phyloP scores from a whole-genome alignment of 2,888 invertebrate species.

The Erebia epiphron region DNA sequence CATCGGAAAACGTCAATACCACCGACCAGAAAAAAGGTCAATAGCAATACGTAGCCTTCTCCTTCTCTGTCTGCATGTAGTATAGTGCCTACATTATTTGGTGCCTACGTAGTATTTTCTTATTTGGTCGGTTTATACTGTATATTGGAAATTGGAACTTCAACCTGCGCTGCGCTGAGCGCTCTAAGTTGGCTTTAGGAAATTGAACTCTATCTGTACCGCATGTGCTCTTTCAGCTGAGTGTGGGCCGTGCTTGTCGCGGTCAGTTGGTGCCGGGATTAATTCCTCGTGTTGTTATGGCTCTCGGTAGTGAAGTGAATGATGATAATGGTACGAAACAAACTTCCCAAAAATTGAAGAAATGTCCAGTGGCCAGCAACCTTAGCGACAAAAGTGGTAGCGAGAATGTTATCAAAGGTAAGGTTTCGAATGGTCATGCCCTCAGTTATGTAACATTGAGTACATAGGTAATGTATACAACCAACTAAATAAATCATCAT shows the following conservation, averaged over 20 bases:
- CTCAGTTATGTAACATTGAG: slow-evolving; percentile 79
- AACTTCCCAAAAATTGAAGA: slow-evolving; percentile 78
- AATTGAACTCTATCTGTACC: slow-evolving; percentile 77
- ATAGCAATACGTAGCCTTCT: too few species aligned
- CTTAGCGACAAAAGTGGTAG: slow-evolving; percentile 70
- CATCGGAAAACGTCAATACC: too few species aligned
- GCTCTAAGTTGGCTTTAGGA: slow-evolving; percentile 54
- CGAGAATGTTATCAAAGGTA: slow-evolving; percentile 77
- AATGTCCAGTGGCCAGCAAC: slow-evolving; percentile 69
- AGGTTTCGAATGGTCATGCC: slow-evolving; percentile 69
- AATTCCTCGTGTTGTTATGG: slow-evolving; percentile 83
- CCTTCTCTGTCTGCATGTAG: too few species aligned
- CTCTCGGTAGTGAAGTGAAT: slow-evolving; percentile 83
- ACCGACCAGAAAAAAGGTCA: too few species aligned
- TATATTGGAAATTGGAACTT: slow-evolving; percentile 40
- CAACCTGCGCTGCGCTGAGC: slow-evolving; percentile 41
- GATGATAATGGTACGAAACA: slow-evolving; percentile 78
- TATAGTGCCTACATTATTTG: too few species aligned
- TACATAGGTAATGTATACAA: slow-evolving; percentile 56
- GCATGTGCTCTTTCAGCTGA: slow-evolving; percentile 82
- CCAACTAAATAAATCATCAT: slow-evolving; percentile 49
- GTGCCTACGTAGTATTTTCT: slow-evolving; percentile 30
- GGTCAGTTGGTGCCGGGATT: slow-evolving; percentile 77
- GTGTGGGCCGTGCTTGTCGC: slow-evolving; percentile 77
- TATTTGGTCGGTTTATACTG: slow-evolving; percentile 40